Evolutionary conservation across 2,797 vertebrate species (phyloP).

Genomic region (Strix occidentalis): DNA sequence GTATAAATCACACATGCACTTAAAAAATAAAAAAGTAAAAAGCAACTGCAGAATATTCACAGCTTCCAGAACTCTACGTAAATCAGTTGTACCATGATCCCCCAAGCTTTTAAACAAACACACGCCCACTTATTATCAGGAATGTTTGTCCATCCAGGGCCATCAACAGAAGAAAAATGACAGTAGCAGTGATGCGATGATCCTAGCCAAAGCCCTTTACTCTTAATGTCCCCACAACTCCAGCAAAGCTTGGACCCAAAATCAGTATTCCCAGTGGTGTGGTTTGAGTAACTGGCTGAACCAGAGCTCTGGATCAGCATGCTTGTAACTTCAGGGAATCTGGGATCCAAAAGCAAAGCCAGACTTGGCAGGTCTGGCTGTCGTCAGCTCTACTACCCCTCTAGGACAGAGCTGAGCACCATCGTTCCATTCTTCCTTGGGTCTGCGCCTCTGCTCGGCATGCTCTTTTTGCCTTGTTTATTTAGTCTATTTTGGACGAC

Average conservation of each 20-base stretch:
- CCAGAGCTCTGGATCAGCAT: neutral
- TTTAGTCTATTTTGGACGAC: neutral
- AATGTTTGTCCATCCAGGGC: neutral
- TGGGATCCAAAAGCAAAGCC: neutral
- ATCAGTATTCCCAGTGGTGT: neutral
- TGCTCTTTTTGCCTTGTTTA: neutral
- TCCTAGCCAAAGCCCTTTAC: neutral
- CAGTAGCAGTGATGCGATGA: neutral
- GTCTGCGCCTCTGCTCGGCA: fast-evolving
- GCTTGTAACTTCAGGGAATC: neutral
- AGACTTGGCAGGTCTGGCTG: neutral
- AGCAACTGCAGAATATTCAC: neutral
- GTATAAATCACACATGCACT: conserved; percentile 68
- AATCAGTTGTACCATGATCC: conserved; percentile 57
- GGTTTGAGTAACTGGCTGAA: neutral
- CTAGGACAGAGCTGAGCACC: neutral
- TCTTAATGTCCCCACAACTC: neutral
- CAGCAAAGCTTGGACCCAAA: neutral
- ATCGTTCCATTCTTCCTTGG: neutral
- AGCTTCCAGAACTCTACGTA: conserved; percentile 66
- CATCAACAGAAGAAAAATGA: neutral
- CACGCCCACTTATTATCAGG: neutral
- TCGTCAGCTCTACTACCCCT: neutral
- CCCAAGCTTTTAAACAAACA: conserved; percentile 50
- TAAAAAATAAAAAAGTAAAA: conserved; percentile 13